These are phyloP conservation scores for Hypomecis atomaria DNA, from an alignment of 2,888 invertebrate species.

Conservation along the genomic window DNA sequence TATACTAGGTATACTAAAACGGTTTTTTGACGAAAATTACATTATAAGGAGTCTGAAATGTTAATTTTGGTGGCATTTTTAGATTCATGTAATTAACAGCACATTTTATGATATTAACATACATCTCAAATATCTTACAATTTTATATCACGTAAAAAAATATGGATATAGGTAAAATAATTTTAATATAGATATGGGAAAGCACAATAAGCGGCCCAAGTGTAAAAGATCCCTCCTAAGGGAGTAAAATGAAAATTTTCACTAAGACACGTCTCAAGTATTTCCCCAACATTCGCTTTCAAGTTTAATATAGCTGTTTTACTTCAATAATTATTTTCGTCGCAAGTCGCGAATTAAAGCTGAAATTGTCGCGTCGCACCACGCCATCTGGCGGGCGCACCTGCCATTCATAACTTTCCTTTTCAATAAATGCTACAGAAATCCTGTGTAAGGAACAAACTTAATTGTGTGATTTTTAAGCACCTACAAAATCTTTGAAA, in stretches of 20 bases:
- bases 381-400: slow-evolving; percentile 61
- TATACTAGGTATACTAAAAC: no score
- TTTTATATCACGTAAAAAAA: no score
- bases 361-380: slow-evolving; percentile 49
- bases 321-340: slow-evolving; percentile 59
- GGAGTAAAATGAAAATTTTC: slow-evolving; percentile 45
- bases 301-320: slow-evolving; percentile 49
- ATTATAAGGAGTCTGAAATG: no score
- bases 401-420: slow-evolving; percentile 68
- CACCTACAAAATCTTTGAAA: no score
- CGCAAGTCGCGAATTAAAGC: slow-evolving; percentile 54
- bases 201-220: neutral
- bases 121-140: no score
- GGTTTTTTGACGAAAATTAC: no score
- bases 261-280: slow-evolving; percentile 45
- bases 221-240: slow-evolving; percentile 15
- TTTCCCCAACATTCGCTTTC: slow-evolving; percentile 42
- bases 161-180: no score
- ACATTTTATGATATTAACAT: no score
- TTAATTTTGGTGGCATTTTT: no score
- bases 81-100: no score
- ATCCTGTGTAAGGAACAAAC: slow-evolving; percentile 46
- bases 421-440: slow-evolving; percentile 66
- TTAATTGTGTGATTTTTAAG: slow-evolving; percentile 49
- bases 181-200: neutral